These are phyloP conservation scores for Felis catus DNA, from an alignment of 2,113 vertebrate species.

Conservation along the genomic window F.catus_Fca126_mat1.0 CM031411.1:30283501-30284000, in stretches of 20 bases:
- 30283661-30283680: neutral
- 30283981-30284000: neutral
- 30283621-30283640: neutral
- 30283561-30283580: neutral
- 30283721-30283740: neutral
- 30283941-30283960: neutral
- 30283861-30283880: neutral
- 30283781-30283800: neutral
- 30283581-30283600: neutral
- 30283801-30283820: neutral
- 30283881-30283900: neutral
- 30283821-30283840: neutral
- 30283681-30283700: neutral
- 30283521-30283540: neutral
- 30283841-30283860: neutral
- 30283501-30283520: neutral
- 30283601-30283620: constrained; percentile 1
- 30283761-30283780: neutral
- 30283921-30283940: neutral
- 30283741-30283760: neutral
- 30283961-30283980: neutral
- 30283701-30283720: neutral
- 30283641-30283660: neutral
- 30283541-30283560: neutral
- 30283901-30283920: neutral